Evolutionary conservation across 2,113 vertebrate species (phyloP).

Genomic region (Pandion haliaetus): DNA sequence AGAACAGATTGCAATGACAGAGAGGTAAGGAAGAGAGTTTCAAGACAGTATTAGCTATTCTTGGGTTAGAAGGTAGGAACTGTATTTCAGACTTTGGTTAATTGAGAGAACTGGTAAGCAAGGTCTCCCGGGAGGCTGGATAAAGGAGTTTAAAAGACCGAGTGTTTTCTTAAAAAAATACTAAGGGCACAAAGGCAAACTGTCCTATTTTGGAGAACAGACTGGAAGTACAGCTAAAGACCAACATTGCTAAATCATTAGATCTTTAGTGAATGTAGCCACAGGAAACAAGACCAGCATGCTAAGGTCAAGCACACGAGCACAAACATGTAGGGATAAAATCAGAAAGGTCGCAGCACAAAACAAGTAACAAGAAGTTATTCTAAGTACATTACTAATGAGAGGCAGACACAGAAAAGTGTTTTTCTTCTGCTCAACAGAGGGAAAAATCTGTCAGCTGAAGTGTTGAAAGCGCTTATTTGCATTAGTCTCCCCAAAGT

Average conservation of each 20-base stretch:
- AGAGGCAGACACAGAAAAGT: not conserved
- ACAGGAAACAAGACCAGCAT: slow-evolving; percentile 22
- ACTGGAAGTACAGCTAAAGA: slow-evolving; percentile 38
- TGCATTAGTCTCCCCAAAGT: not conserved
- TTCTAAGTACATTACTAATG: slow-evolving; percentile 5
- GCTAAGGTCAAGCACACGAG: slow-evolving; percentile 3
- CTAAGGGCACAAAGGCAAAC: slow-evolving; percentile 24
- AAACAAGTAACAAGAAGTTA: slow-evolving; percentile 47
- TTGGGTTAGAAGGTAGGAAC: slow-evolving; percentile 6
- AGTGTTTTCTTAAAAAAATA: slow-evolving; percentile 35
- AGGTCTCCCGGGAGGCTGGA: slow-evolving; percentile 1
- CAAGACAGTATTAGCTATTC: not conserved
- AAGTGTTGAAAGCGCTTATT: not conserved
- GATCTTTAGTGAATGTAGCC: not conserved
- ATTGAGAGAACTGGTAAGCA: slow-evolving; percentile 1
- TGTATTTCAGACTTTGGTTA: not conserved
- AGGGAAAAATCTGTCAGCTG: not conserved
- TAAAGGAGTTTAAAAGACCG: not conserved
- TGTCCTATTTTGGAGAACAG: slow-evolving; percentile 53
- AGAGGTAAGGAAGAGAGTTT: slow-evolving; percentile 81
- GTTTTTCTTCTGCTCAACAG: not conserved
- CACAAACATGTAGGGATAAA: slow-evolving; percentile 42
- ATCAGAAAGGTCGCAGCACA: slow-evolving; percentile 36
- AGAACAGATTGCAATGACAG: slow-evolving; percentile 98
- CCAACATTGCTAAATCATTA: slow-evolving; percentile 7